Conservation (phyloP, 1,140 invertebrate genomes). For the Plodia interpunctella region DNA sequence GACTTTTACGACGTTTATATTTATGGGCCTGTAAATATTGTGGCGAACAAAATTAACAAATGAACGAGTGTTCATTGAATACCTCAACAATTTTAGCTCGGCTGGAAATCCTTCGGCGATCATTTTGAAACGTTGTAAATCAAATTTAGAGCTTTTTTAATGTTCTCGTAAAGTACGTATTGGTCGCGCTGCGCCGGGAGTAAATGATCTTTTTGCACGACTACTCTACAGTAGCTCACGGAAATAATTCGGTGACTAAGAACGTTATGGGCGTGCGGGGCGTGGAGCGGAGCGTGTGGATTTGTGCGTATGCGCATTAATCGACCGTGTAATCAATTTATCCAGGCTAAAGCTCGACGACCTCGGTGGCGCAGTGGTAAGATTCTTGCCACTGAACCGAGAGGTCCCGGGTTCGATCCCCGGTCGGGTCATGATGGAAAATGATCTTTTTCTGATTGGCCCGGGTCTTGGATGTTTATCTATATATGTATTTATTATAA, state of each 20-base stretch:
- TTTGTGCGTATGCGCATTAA: no score
- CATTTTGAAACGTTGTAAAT: slow-evolving; percentile 54
- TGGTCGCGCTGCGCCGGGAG: slow-evolving; percentile 7
- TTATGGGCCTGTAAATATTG: slow-evolving; percentile 65
- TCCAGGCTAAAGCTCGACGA: no score
- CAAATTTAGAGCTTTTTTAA: slow-evolving; percentile 69
- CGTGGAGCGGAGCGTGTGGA: slow-evolving; percentile 10
- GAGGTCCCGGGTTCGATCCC: no score
- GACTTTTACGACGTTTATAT: slow-evolving; percentile 50
- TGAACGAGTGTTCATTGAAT: slow-evolving; percentile 60
- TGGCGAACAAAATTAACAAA: slow-evolving; percentile 66
- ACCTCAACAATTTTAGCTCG: slow-evolving; percentile 49
- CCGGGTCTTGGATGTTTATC: no score
- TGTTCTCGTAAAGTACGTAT: slow-evolving; percentile 59
- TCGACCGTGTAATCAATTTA: no score
- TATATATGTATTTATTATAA: no score
- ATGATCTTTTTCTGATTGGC: no score
- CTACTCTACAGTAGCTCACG: neutral
- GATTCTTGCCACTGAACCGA: no score
- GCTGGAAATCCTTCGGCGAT: slow-evolving; percentile 30
- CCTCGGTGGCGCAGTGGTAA: no score
- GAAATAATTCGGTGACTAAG: neutral
- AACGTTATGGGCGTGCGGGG: slow-evolving; percentile 1
- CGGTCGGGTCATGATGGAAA: no score
- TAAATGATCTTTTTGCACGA: slow-evolving; percentile 2